Evolutionary conservation across 2,113 vertebrate genomes (phyloP), one percentile per base, ranked within the genome.

Genomic region (Hemiprocne comata): DNA sequence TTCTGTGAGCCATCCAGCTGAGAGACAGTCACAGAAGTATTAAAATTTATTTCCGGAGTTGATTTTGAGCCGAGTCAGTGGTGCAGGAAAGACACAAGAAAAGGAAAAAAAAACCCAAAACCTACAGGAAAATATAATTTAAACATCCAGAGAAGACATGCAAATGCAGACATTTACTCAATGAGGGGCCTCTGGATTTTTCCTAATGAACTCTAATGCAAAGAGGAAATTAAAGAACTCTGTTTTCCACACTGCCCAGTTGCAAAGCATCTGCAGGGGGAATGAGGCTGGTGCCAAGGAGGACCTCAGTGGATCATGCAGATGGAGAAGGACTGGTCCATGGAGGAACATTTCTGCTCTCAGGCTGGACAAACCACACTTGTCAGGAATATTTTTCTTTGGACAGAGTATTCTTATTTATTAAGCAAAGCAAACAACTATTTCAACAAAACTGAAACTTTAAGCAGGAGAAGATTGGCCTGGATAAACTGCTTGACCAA

Each of bases 181-280:
- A 3, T 29, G 85, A 90, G 88, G 44, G 78, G 67, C 84, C 87
- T 94, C 91, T 93, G 82, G 48, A 46, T 90, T 85, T 85, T 74
- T 91, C 51, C 72, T 92, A 86, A 90, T 90, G 90, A 90, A 26
- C 61, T 84, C 34, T 77, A 81, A 93, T 44, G 88, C 76, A 57
- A 93, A 90, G 25, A 84, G 83, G 95, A 97, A 96, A 97, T 96
- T 51, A 84, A 89, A 91, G 93, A 55, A 28, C n/a, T 88, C 85
- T 89, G 66, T 72, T 95, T 90, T 90, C 85, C 72, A 57, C 82
- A 67, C 42, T 69, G n/a, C 40, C 88, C 4, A 3, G 67, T 62
- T 77, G 54, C 61, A 73, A 34, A 55, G 64, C 3, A 23, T 64
- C 70, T 48, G 65, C 11, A 33, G 4, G 17, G 74, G 61, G 75